Base-by-base conservation (phyloP, 2,888 invertebrate species). In the Saturnia japonica region DNA sequence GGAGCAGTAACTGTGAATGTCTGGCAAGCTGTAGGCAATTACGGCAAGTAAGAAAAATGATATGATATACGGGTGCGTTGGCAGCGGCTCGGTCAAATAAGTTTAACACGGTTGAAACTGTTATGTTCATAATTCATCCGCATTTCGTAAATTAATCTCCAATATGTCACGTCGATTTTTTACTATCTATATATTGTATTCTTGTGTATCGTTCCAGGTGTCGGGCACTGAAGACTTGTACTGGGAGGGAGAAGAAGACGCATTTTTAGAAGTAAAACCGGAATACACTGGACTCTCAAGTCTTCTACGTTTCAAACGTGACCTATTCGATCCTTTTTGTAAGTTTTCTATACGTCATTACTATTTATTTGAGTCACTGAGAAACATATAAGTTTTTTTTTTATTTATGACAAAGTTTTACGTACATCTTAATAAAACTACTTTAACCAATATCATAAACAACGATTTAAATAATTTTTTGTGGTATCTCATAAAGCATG, bases 171-270 rank as follows among this genome's bases (percentile, higher is more conserved):
- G 54, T 9, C 12, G 54, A 57, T 57, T 28, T 25, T 22, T 54
- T 54, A 19, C 47, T 47, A 19, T 47, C 19, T 47, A 43, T 16
- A 47, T 28, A 47, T 68, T 28, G 6, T 47, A n/a, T 68, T 19
- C 6, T 28, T 68, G 6, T 68, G 16, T 68, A 34, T 34, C 54
- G n/a, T 91, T 91, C 40, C 87, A 93, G 93, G 85, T 82, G 67
- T 81, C 84, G 51, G 75, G 77, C n/a, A 84, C 84, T 0, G 90
- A 86, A 69, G 93, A 94, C 70, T 75, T 93, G 14, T 93, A 91
- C 74, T 88, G 85, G 90, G 93, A 93, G 73, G 91, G 88, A 6
- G 91, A 93, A 28, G 89, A 90, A 72, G 89, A 90, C 4, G 79
- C 84, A 0, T 94, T 89, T 74, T 78, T 94, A 1, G 92, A 93